Evolutionary conservation across 2,888 invertebrate species (phyloP).

Genomic region (Erynnis tages): DNA sequence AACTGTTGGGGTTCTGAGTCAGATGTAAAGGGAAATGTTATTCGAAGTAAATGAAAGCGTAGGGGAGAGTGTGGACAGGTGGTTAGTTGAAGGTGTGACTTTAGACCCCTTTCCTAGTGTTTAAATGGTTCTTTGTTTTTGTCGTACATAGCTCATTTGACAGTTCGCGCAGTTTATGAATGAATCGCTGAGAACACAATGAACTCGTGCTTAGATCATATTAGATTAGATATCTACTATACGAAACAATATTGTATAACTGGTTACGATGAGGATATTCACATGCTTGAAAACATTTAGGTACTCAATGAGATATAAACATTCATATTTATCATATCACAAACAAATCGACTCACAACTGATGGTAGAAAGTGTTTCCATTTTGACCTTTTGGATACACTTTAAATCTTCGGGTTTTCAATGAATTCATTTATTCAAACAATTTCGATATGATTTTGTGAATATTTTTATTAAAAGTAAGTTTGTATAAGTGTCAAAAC

Average conservation of each 20-base stretch:
- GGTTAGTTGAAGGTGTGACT: conserved; percentile 10
- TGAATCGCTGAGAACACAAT: conserved; percentile 69
- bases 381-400: too few relatives aligned
- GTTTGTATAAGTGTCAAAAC: too few relatives aligned
- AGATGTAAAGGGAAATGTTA: conserved; percentile 53
- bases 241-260: conserved; percentile 40
- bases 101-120: not conserved
- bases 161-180: conserved; percentile 72
- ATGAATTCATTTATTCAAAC: too few relatives aligned
- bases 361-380: too few relatives aligned
- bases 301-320: not conserved
- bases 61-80: conserved; percentile 33
- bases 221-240: conserved; percentile 59
- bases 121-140: conserved; percentile 62
- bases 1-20: conserved; percentile 36
- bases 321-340: not conserved
- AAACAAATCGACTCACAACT: too few relatives aligned
- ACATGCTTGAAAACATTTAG: conserved; percentile 13
- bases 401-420: too few relatives aligned
- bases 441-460: too few relatives aligned
- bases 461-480: too few relatives aligned
- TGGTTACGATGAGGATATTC: conserved; percentile 21
- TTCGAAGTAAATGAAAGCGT: conserved; percentile 36
- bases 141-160: conserved; percentile 65
- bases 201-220: conserved; percentile 63